Evolutionary conservation across 2,888 invertebrate species (phyloP).

Genomic region (Elmis aenea): DNA sequence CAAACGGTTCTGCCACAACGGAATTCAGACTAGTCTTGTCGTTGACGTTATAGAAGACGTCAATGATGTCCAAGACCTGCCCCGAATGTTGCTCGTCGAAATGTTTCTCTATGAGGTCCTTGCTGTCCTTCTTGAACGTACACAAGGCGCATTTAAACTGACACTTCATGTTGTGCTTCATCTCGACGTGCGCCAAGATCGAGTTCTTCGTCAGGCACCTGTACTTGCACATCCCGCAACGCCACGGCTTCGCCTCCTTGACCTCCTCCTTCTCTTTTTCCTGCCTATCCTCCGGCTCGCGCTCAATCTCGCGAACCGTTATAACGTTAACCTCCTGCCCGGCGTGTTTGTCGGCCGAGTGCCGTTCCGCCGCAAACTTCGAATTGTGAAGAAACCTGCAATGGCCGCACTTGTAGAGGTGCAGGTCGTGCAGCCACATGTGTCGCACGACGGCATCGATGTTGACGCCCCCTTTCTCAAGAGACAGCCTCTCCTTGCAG

Average conservation of each 20-base stretch:
- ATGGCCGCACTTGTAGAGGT: conserved; percentile 66
- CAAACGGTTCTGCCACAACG: conserved; percentile 44
- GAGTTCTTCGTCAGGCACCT: conserved; percentile 56
- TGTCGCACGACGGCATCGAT: conserved; percentile 65
- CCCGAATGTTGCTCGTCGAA: conserved; percentile 55
- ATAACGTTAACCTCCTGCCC: conserved; percentile 48
- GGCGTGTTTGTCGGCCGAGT: conserved; percentile 58
- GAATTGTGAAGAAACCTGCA: conserved; percentile 65
- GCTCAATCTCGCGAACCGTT: conserved; percentile 46
- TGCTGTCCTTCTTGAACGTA: conserved; percentile 51
- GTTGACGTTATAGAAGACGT: conserved; percentile 53
- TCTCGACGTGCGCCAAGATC: conserved; percentile 56
- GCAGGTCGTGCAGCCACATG: conserved; percentile 68
- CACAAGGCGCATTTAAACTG: conserved; percentile 72
- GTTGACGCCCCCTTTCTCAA: conserved; percentile 47
- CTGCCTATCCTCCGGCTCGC: conserved; percentile 29
- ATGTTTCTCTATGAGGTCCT: conserved; percentile 57
- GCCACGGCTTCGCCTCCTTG: conserved; percentile 58
- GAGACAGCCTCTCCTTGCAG: conserved; percentile 56
- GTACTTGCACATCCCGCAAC: conserved; percentile 64
- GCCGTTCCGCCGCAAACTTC: conserved; percentile 60
- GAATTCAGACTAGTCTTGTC: conserved; percentile 22
- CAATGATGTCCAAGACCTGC: conserved; percentile 45
- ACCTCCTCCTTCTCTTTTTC: conserved; percentile 24
- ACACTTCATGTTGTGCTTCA: conserved; percentile 58